Percentiles rank a stretch among this genome's conserved stretches.
Evolutionary conservation across 1,140 invertebrate species (phyloP).

Genomic region (Antheraea pernyi): DNA sequence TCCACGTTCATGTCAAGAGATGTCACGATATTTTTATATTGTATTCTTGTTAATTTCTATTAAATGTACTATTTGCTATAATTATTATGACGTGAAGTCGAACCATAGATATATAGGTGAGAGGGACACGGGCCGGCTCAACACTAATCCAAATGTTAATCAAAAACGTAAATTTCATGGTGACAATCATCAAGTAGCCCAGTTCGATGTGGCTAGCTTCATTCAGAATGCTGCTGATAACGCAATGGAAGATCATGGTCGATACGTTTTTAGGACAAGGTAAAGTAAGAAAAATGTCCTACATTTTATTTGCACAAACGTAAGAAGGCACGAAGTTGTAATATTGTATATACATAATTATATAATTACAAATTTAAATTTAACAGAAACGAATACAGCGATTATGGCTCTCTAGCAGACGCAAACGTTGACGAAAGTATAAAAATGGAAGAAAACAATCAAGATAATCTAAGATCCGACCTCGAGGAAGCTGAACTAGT

Average conservation of each 20-base stretch:
- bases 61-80: slow-evolving; percentile 37
- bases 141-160: too few relatives aligned
- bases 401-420: slow-evolving; percentile 1
- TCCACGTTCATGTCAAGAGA: slow-evolving; percentile 2
- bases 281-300: too few relatives aligned
- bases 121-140: too few relatives aligned
- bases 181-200: slow-evolving; percentile 22
- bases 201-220: slow-evolving; percentile 42
- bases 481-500: too few relatives aligned
- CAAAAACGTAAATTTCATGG: slow-evolving; percentile 14
- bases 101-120: too few relatives aligned
- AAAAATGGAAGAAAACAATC: slow-evolving; percentile 7
- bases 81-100: slow-evolving; percentile 21
- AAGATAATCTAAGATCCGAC: background rate
- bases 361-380: background rate
- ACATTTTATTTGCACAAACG: too few relatives aligned
- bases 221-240: slow-evolving; percentile 20
- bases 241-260: slow-evolving; percentile 14
- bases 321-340: too few relatives aligned
- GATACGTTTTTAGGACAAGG: too few relatives aligned
- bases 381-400: background rate
- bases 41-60: slow-evolving; percentile 46
- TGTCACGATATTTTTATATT: slow-evolving; percentile 47
- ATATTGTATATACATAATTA: slow-evolving; percentile 16
- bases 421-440: background rate